These are phyloP conservation scores for Euphonia xanthogaster DNA, from an alignment of 2,797 vertebrate species.

Conservation along the genomic window DNA sequence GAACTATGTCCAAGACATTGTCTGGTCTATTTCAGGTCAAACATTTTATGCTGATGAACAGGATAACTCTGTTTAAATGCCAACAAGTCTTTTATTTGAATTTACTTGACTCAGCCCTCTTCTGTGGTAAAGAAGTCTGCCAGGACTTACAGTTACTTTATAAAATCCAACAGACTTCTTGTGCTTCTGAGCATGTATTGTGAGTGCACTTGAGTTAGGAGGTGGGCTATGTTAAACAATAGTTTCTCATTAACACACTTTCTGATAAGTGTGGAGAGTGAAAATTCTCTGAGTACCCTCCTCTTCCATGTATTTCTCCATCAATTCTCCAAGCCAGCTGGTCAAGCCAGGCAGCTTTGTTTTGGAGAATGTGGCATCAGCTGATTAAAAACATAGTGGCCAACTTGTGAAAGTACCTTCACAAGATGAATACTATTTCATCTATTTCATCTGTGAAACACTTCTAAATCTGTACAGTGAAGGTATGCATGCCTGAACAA, in stretches of 20 bases:
- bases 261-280: background rate
- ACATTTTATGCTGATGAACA: background rate
- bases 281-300: background rate
- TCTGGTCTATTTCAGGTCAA: background rate
- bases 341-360: background rate
- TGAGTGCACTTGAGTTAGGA: background rate
- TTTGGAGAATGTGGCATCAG: background rate
- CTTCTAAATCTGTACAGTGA: background rate
- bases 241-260: background rate
- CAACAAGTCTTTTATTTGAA: background rate
- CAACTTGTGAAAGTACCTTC: background rate
- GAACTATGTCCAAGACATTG: background rate
- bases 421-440: background rate
- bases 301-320: background rate
- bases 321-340: background rate
- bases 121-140: background rate
- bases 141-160: background rate
- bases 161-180: background rate
- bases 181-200: background rate
- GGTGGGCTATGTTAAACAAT: background rate
- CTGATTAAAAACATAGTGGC: background rate
- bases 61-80: background rate
- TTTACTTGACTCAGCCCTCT: background rate
- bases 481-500: background rate
- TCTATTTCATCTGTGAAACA: background rate